Conservation (phyloP, 2,888 invertebrate species). For the Philonicus albiceps region DNA sequence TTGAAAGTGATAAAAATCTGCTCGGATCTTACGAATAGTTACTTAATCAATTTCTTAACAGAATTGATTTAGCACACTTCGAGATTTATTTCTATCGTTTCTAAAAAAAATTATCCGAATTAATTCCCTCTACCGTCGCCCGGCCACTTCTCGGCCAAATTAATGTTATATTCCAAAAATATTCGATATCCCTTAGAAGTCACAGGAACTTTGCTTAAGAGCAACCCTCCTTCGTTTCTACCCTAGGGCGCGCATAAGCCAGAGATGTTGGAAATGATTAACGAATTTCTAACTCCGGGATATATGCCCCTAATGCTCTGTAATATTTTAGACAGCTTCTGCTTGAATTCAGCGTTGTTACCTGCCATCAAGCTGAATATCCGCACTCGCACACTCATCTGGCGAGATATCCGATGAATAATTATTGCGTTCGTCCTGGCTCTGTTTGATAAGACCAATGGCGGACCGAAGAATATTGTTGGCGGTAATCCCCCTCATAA, state of each 20-base stretch:
- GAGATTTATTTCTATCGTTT: background rate
- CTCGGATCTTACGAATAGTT: background rate
- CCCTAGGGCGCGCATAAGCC: background rate
- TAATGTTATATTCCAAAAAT: background rate
- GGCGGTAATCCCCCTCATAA: background rate
- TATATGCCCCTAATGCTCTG: background rate
- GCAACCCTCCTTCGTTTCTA: background rate
- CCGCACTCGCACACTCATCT: background rate
- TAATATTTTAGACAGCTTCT: slow-evolving; percentile 2
- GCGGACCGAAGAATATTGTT: background rate
- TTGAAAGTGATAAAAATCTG: background rate
- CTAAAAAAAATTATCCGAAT: background rate
- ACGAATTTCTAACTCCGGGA: slow-evolving; percentile 17
- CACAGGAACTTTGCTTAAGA: background rate
- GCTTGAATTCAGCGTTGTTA: background rate
- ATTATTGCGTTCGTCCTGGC: background rate
- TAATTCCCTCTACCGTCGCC: background rate
- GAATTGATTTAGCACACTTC: background rate
- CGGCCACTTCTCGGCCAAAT: background rate
- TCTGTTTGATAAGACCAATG: background rate
- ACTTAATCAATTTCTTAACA: background rate
- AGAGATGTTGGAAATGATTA: slow-evolving; percentile 13
- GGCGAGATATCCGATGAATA: slow-evolving; percentile 20
- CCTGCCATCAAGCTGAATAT: background rate
- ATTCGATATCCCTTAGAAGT: background rate